Conservation (phyloP, 2,888 invertebrate species). For the Ctenicera cuprea region DNA sequence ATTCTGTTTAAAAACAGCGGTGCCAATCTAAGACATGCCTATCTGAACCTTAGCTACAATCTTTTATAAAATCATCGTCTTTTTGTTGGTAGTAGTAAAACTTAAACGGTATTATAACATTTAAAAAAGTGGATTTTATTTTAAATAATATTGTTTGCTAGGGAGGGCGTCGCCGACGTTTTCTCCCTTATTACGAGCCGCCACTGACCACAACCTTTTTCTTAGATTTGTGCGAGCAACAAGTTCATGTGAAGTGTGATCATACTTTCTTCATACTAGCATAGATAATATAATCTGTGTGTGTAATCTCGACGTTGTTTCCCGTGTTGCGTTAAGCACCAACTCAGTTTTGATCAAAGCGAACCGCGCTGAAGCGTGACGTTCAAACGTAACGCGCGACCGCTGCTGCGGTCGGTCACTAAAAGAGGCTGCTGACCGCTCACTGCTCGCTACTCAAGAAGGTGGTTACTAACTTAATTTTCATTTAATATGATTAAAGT, state of each 20-base stretch:
- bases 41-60: too few species aligned
- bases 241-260: not conserved
- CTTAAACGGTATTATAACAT: too few species aligned
- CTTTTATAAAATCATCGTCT: too few species aligned
- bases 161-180: too few species aligned
- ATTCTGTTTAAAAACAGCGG: too few species aligned
- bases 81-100: too few species aligned
- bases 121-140: too few species aligned
- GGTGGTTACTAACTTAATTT: not conserved
- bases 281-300: conserved; percentile 16
- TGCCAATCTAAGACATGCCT: too few species aligned
- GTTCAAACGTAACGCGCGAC: conserved; percentile 25
- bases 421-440: conserved; percentile 33
- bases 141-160: too few species aligned
- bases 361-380: conserved; percentile 29
- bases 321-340: conserved; percentile 19
- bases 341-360: conserved; percentile 31
- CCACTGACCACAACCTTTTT: too few species aligned
- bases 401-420: conserved; percentile 25
- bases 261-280: not conserved
- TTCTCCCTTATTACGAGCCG: too few species aligned
- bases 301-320: conserved; percentile 24
- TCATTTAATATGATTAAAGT: not conserved
- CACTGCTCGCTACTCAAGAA: not conserved
- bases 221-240: too few species aligned